Conservation (phyloP, 2,797 vertebrate species). For the Sebastes hubbsi region DNA sequence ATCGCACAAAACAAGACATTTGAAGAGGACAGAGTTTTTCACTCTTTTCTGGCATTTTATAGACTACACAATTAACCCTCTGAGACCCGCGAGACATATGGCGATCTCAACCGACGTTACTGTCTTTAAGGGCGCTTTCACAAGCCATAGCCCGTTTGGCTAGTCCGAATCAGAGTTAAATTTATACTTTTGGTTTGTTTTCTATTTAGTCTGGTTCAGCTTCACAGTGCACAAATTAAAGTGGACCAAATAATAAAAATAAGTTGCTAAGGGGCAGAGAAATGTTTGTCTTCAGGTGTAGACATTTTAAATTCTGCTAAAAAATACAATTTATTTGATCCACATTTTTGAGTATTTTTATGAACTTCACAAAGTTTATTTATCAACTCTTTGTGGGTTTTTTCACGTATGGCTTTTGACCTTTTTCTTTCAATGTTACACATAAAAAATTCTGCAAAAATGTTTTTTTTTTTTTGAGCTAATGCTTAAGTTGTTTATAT, state of each 20-base stretch:
- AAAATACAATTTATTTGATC: background rate
- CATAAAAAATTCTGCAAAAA: background rate
- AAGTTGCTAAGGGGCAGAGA: background rate
- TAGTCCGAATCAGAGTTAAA: too few species aligned
- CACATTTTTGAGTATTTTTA: background rate
- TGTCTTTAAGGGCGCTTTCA: too few species aligned
- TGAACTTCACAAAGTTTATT: background rate
- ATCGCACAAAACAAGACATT: background rate
- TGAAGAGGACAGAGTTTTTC: background rate
- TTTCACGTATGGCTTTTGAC: background rate
- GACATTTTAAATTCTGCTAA: slow-evolving; percentile 14
- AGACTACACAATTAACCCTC: too few species aligned
- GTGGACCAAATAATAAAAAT: too few species aligned
- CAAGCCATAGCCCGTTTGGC: too few species aligned
- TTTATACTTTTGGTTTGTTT: too few species aligned
- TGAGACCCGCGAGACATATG: too few species aligned
- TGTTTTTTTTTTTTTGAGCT: slow-evolving; percentile 23
- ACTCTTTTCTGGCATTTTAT: background rate
- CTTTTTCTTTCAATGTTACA: background rate
- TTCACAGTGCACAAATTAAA: too few species aligned
- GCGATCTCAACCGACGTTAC: too few species aligned
- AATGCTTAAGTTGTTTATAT: slow-evolving; percentile 58
- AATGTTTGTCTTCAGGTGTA: background rate
- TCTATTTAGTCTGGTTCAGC: too few species aligned
- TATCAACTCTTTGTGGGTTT: background rate